phyloP scores from a whole-genome alignment of 1,140 invertebrate genomes.

The Euura saliciscinereae region DNA sequence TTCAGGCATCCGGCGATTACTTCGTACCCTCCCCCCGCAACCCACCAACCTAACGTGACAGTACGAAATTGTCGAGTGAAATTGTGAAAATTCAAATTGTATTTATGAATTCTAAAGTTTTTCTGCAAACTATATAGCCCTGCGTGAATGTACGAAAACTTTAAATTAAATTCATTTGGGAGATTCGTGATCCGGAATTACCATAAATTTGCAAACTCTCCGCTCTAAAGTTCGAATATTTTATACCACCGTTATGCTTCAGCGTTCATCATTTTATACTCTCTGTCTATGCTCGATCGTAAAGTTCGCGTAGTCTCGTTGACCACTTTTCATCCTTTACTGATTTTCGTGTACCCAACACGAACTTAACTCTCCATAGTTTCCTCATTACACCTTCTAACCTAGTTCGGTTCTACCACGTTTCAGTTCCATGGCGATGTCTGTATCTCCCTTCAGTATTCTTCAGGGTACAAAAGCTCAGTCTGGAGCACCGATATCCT shows the following conservation, averaged over 20 bases:
- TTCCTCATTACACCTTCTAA: neutral
- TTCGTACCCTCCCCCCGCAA: neutral
- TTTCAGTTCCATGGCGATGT: neutral
- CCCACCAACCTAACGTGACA: neutral
- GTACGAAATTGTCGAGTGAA: conserved; percentile 14
- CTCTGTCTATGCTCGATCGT: neutral
- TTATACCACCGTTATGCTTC: conserved; percentile 30
- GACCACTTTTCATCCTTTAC: too few relatives aligned
- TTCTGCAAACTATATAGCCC: conserved; percentile 32
- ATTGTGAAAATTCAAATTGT: conserved; percentile 38
- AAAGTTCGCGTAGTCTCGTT: conserved; percentile 8
- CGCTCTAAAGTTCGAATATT: conserved; percentile 42
- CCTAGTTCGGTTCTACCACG: neutral
- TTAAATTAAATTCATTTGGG: conserved; percentile 52
- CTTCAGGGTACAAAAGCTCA: neutral
- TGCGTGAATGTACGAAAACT: conserved; percentile 37
- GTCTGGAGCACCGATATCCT: neutral
- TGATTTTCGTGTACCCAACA: too few relatives aligned
- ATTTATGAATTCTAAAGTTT: conserved; percentile 47
- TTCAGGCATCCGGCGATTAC: conserved; percentile 2
- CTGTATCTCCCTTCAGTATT: neutral
- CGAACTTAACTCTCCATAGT: too few relatives aligned
- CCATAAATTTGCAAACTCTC: conserved; percentile 49
- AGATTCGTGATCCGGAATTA: conserved; percentile 48
- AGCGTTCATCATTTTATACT: conserved; percentile 11